Conservation (phyloP, 2,113 vertebrate species). For the Arvicanthis niloticus region DNA sequence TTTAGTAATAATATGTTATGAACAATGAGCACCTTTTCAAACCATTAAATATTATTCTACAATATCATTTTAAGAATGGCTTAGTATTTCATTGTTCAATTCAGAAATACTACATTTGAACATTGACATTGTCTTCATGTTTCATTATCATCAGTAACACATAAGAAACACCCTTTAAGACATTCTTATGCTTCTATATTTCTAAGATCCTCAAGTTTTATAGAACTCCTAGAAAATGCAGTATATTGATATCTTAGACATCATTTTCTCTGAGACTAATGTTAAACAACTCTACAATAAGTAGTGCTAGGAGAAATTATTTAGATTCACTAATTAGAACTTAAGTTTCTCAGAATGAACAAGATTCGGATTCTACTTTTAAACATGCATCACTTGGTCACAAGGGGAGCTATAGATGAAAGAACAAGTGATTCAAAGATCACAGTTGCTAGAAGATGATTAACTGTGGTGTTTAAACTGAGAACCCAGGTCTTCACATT, state of each 20-base stretch:
- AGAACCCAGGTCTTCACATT: background rate
- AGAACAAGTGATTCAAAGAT: slow-evolving; percentile 23
- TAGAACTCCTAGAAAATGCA: slow-evolving; percentile 45
- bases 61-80: slow-evolving; percentile 42
- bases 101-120: slow-evolving; percentile 9
- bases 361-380: slow-evolving; percentile 37
- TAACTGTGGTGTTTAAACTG: slow-evolving; percentile 2
- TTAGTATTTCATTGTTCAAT: background rate
- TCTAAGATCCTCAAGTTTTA: slow-evolving; percentile 44
- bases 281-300: slow-evolving; percentile 24
- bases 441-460: background rate
- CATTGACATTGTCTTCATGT: background rate
- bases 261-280: slow-evolving; percentile 53
- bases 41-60: slow-evolving; percentile 41
- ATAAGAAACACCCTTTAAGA: background rate
- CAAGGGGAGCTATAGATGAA: slow-evolving; percentile 10
- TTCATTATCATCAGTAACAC: slow-evolving; percentile 26
- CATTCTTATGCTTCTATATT: slow-evolving; percentile 5
- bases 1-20: slow-evolving; percentile 43
- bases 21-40: slow-evolving; percentile 25
- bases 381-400: slow-evolving; percentile 23
- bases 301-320: slow-evolving; percentile 23
- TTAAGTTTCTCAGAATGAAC: slow-evolving; percentile 3
- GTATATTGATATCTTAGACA: slow-evolving; percentile 39
- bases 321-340: slow-evolving; percentile 27